Percentiles rank a stretch among this genome's conserved stretches.
Conservation (phyloP, 37 sponge, comb jelly and placozoan genomes). For the Ianthella basta region DNA sequence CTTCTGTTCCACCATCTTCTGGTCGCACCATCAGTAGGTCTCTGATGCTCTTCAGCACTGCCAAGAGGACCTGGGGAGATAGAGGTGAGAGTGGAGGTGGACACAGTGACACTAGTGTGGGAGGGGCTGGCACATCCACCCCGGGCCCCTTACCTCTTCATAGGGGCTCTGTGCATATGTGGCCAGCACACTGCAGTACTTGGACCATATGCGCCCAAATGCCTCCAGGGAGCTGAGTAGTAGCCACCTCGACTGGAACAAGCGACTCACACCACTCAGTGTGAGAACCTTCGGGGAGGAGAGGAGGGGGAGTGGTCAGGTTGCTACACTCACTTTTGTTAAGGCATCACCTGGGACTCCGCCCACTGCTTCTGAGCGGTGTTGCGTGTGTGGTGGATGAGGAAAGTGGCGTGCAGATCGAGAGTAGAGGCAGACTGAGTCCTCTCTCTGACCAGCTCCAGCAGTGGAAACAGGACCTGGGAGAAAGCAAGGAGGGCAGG, state of each 20-base stretch:
- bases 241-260: constrained; percentile 72
- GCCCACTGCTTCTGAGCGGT: constrained; percentile 99
- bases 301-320: not conserved
- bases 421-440: constrained; percentile 77
- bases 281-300: constrained; percentile 26
- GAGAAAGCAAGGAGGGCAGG: not conserved
- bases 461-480: constrained; percentile 86
- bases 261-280: constrained; percentile 38
- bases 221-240: constrained; percentile 50
- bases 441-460: constrained; percentile 68
- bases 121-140: not conserved
- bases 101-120: too few species aligned
- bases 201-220: constrained; percentile 79
- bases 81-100: not conserved
- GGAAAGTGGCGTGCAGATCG: constrained; percentile 61
- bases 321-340: too few species aligned
- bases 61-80: not conserved
- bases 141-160: constrained; percentile 55
- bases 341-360: constrained; percentile 78
- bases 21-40: not conserved
- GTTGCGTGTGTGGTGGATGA: constrained; percentile 94
- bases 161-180: constrained; percentile 61
- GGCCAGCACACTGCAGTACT: constrained; percentile 64
- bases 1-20: not conserved
- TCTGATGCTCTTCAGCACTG: constrained; percentile 6